Evolutionary conservation across 2,113 vertebrate species (phyloP), one percentile per base, ranked within the genome.

Genomic region (Oryzias curvinotus): DNA sequence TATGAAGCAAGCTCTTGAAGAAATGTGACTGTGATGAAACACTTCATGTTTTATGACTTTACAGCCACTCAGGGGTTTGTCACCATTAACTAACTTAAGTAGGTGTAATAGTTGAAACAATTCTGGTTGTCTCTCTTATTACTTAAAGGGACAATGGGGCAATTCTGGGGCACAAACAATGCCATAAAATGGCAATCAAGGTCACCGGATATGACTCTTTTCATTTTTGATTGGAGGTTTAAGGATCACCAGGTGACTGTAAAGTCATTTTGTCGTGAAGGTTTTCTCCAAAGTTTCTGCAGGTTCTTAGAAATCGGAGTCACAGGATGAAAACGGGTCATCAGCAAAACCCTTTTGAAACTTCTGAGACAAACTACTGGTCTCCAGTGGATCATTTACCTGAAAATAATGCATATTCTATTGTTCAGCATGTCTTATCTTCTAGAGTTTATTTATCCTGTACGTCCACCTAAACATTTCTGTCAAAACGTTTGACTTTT

Each of bases 61-160:
- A 57, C 14, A 56, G 4, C 4, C 2, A 44, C 1, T 4, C 8
- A 36, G 4, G 25, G 17, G 19, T 7, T 18, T 6, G 25, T 4
- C 2, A 1, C 41, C 14, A 3, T 4, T 44, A 4, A 52, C 19
- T 42, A 42, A 56, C 16, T 12, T 36, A 23, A 23, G 21, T 2
- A 36, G 12, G 36, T 36, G 36, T 10, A 36, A 12, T 36, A 10
- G 10, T 36, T 12, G 8, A 12, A 36, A 36, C 26, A 28, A 28
- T 28, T 28, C 26, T 5, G 5, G 26, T 28, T 7, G 26, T 28
- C 26, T 4, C 26, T 28, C 26, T 10, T 49, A 26, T 26, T 12
- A 0, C 17, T 19, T 17, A 25, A 16, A 7, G 19, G 12, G 8
- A 0, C 2, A 4, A 0, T 30, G 5, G 15, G 3, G 12, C 30